These are phyloP conservation scores for Alligator mississippiensis DNA, from an alignment of 2,113 vertebrate genomes.

Conservation along the genomic window DNA sequence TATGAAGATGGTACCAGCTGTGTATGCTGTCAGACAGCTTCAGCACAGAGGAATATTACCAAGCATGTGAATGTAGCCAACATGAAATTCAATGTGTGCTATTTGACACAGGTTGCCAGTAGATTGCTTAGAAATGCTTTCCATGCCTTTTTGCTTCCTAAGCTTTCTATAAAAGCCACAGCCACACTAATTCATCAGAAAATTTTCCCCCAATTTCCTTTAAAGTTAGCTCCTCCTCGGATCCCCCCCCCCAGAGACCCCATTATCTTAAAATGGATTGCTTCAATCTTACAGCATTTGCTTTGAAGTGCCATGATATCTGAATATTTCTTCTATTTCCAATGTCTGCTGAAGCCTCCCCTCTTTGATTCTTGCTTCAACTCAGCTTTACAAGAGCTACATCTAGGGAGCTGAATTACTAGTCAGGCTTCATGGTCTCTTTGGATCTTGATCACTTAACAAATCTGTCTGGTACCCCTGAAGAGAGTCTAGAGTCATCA, in stretches of 20 bases:
- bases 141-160: not conserved
- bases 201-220: not conserved
- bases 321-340: not conserved
- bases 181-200: not conserved
- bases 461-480: not conserved
- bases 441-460: not conserved
- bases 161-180: not conserved
- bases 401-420: not conserved
- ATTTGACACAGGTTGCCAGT: not conserved
- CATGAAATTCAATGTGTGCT: not conserved
- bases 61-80: not conserved
- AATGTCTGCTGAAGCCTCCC: not conserved
- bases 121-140: not conserved
- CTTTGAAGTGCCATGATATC: not conserved
- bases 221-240: no score
- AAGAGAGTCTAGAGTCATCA: no score
- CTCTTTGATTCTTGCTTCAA: accelerated
- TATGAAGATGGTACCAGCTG: not conserved
- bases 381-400: not conserved
- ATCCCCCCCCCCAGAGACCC: no score
- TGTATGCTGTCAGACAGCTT: not conserved
- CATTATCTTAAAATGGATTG: not conserved
- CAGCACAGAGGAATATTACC: not conserved
- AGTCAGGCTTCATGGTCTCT: not conserved
- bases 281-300: not conserved